Percentiles rank a stretch among this genome's conserved stretches.
These are phyloP conservation scores for Hypanus sabinus DNA, from an alignment of 2,113 vertebrate genomes.

Conservation along the genomic window DNA sequence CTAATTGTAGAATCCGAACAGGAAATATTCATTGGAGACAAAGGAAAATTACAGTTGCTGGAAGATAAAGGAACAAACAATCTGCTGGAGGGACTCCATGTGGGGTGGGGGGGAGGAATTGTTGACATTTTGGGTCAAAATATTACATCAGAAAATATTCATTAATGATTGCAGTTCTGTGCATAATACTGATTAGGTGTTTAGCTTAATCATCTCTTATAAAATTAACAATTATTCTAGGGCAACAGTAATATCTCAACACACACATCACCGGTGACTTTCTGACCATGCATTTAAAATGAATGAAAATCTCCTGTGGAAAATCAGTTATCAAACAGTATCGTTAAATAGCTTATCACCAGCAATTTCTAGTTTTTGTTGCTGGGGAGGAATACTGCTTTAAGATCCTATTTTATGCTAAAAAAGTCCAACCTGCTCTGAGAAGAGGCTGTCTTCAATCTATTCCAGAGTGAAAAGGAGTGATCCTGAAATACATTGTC, in stretches of 20 bases:
- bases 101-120: no score
- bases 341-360: neutral
- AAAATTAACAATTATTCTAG: neutral
- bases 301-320: neutral
- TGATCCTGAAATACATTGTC: neutral
- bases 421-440: neutral
- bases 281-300: neutral
- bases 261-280: neutral
- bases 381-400: neutral
- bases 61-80: no score
- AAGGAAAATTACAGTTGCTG: no score
- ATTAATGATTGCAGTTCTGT: neutral
- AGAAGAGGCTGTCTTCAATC: neutral
- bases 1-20: no score
- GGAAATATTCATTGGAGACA: no score
- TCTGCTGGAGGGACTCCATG: no score
- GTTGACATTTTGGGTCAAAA: no score
- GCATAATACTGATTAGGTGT: neutral
- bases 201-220: neutral
- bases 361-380: neutral
- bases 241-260: neutral
- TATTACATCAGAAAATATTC: neutral
- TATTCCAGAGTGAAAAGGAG: neutral
- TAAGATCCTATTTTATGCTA: neutral
- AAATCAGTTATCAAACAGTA: neutral